Base-by-base conservation (phyloP, 2,888 invertebrate genomes). In the Calameuta filiformis region DNA sequence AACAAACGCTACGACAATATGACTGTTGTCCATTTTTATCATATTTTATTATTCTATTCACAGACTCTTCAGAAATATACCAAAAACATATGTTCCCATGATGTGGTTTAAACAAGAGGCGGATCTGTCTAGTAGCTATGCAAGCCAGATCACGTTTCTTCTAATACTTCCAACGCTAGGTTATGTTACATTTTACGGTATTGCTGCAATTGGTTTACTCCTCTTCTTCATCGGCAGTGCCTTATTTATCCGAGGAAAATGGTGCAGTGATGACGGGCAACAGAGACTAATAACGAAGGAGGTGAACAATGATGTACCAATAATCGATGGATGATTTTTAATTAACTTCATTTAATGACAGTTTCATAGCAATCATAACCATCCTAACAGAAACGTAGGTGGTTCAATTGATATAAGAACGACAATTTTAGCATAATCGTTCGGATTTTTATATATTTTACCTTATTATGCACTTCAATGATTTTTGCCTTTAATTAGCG, bases 101-200 rank as follows among this genome's bases (percentile, higher is more conserved):
- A 92, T 97, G 87, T 96, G 96, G 96, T 97, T 97, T 92, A 93
- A 93, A 1, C 96, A 97, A 90, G 93, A 93, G 82, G 94, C 95
- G 73, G 88, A 91, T 74, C 90, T 95, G 12, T 94, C 94, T 69
- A 91, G 93, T 6, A 92, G 94, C 35, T 93, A 95, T 84, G 94
- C 95, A 0, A 85, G 85, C 1, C 83, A 93, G 89, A 93, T 94
- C 0, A 93, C 93, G 78, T 84, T 93, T 6, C 91, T 95, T 1
- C 88, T 94, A n/a, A 89, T 92, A 12, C 83, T 95, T 75, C 92
- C 94, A 0, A 89, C 92, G 76, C 91, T 94, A 80, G 93, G 94
- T 73, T 92, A 92, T 0, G 94, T 94, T 83, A 93, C 93, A 0
- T 92, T 94, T 11, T 94, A 93, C 80, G 93, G 92, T 0, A 85